These are phyloP conservation scores for Acrobeloides nanus DNA, from an alignment of 2,888 invertebrate genomes.

Conservation along the genomic window DNA sequence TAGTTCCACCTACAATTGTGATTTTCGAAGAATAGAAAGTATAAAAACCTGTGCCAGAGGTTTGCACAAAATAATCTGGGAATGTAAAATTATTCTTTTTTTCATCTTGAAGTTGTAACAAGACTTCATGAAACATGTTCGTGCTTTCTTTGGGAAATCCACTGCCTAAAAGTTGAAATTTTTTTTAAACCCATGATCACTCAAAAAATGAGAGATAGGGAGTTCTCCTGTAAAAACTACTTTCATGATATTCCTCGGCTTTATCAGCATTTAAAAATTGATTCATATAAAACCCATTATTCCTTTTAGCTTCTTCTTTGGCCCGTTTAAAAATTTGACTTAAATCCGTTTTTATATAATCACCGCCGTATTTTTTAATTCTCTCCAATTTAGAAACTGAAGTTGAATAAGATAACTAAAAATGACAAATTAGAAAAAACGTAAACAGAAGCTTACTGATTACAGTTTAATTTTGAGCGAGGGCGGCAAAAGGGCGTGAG, in stretches of 20 bases:
- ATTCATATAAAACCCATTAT: conserved; percentile 18
- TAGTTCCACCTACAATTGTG: conserved; percentile 29
- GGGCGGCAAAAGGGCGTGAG: no score
- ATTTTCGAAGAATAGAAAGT: background rate
- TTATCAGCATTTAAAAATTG: conserved; percentile 44
- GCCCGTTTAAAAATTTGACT: conserved; percentile 15
- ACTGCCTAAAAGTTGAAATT: no score
- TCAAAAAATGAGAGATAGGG: no score
- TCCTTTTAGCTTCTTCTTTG: conserved; percentile 27
- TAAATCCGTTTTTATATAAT: conserved; percentile 4
- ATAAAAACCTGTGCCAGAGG: conserved; percentile 34
- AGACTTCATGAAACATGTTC: conserved; percentile 45
- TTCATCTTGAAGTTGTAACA: conserved; percentile 26
- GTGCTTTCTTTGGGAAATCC: no score
- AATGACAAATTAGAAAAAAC: no score
- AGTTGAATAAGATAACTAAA: no score
- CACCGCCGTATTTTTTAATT: conserved; percentile 33
- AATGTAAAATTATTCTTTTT: no score
- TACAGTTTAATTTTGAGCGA: no score
- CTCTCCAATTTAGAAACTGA: conserved; percentile 37
- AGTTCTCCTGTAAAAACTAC: no score
- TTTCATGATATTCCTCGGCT: conserved; percentile 44
- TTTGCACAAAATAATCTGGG: conserved; percentile 40
- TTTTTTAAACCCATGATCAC: no score
- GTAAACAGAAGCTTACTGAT: no score